Evolutionary conservation across 1,140 invertebrate genomes (phyloP).

Genomic region (Megathymus violae): DNA sequence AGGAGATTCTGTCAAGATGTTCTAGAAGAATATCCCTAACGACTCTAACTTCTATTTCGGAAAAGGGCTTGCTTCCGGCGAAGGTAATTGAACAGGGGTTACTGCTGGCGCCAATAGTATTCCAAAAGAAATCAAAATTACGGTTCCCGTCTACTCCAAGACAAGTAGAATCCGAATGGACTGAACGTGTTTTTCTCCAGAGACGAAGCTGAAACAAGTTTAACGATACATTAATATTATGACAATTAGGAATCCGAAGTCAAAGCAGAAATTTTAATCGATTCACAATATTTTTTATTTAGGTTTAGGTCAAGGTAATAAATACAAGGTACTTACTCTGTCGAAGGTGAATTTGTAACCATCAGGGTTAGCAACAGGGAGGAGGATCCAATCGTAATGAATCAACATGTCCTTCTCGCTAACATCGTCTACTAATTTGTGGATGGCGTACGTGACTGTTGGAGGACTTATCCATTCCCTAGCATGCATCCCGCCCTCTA

Average conservation of each 20-base stretch:
- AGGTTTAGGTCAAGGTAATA: no score
- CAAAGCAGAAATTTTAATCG: no score
- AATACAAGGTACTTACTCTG: constrained; percentile 41
- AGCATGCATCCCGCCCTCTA: constrained; percentile 79
- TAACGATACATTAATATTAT: no score
- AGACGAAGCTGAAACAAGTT: constrained; percentile 39
- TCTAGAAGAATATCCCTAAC: constrained; percentile 70
- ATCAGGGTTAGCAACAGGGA: constrained; percentile 85
- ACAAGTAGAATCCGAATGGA: constrained; percentile 70
- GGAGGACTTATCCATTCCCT: constrained; percentile 88
- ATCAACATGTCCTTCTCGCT: constrained; percentile 78
- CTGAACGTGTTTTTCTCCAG: constrained; percentile 46
- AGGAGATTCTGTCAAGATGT: constrained; percentile 68
- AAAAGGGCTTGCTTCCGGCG: constrained; percentile 87
- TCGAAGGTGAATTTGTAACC: constrained; percentile 69
- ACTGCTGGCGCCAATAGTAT: constrained; percentile 54
- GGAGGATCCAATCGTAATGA: constrained; percentile 74
- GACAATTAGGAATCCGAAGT: no score
- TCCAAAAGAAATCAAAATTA: constrained; percentile 86
- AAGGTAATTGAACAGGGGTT: constrained; percentile 88
- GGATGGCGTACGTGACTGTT: constrained; percentile 86
- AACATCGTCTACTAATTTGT: constrained; percentile 85
- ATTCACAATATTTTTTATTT: no score
- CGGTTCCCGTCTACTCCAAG: constrained; percentile 86
- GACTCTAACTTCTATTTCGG: constrained; percentile 87